Conservation (phyloP, 64 coral and sea anemone species). For the Montipora efflorescens region DNA sequence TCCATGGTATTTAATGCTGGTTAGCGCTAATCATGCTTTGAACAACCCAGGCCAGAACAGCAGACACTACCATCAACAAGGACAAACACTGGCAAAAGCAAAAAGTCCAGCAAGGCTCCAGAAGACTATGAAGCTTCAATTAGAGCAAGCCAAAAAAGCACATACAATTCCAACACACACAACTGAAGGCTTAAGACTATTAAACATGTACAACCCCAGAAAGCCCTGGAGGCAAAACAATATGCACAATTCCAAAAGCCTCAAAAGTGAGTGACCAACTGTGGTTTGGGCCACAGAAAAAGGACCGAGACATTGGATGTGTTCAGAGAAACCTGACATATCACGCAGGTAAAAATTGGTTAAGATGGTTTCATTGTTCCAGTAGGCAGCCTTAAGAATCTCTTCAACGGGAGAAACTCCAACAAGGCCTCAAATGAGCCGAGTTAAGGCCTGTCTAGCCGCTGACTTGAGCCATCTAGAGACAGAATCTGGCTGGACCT, state of each 20-base stretch:
- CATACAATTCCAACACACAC: not conserved
- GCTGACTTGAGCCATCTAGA: too few relatives aligned
- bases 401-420: not conserved
- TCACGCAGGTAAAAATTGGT: conserved; percentile 20
- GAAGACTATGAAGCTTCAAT: not conserved
- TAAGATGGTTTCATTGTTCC: conserved; percentile 39
- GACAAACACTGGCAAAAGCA: not conserved
- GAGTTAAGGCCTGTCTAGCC: too few relatives aligned
- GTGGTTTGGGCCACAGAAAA: conserved; percentile 21
- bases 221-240: not conserved
- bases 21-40: too few relatives aligned
- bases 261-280: not conserved
- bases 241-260: conserved; percentile 1
- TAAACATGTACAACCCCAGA: not conserved
- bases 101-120: not conserved
- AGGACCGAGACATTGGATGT: not conserved
- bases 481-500: too few relatives aligned
- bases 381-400: not conserved
- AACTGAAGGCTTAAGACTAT: not conserved
- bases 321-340: conserved; percentile 12
- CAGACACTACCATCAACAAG: too few relatives aligned
- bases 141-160: not conserved
- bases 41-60: too few relatives aligned
- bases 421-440: too few relatives aligned
- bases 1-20: too few relatives aligned